Evolutionary conservation across 2,888 invertebrate species (phyloP), one percentile per base, ranked within the genome.

Genomic region (Pilophorus perplexus): DNA sequence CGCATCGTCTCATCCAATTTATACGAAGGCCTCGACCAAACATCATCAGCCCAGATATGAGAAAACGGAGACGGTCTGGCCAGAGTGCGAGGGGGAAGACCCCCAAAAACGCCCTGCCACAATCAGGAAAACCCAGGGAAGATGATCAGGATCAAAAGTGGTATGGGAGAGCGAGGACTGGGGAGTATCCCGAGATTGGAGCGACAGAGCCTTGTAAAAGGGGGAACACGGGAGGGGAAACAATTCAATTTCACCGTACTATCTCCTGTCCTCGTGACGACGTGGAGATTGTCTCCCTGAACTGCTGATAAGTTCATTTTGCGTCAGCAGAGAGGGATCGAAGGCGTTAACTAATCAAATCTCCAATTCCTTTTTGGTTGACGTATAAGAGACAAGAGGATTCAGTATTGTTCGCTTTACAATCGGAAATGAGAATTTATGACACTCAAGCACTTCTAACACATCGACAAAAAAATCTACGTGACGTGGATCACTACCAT

Each of bases 81-180:
- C 2, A 46, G 46, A 38, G 38, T 20, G 3, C 16, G 14, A 25
- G 3, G 12, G 6, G 46, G 46, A 44, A 23, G 46, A 23, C 18
- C 27, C 27, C 27, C 2, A 28, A 14, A 18, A 28, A 28, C 10
- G 14, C 18, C 8, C 18, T 52, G 18, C 28, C 25, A 52, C 52
- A 52, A 52, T 52, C 52, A 52, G 52, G 28, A 52, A 25, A 46
- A 22, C 23, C 46, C 25, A 46, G 18, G 27, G 28, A 14, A 52
- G 52, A 52, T 52, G 52, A 52, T 52, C 52, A 52, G 52, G 28
- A 52, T 28, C 33, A 28, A 27, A 52, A 52, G 52, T 52, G 52
- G 52, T 52, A 28, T n/a, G 18, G 52, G 28, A 14, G 25, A 14
- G 1, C 8, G 28, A 25, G 33, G 52, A 52, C 22, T 27, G 33